A percentile compares a stretch with the other conserved stretches of the same genome.
These are phyloP conservation scores for Cavia porcellus DNA, from an alignment of 2,113 vertebrate species.

Conservation along the genomic window DNA sequence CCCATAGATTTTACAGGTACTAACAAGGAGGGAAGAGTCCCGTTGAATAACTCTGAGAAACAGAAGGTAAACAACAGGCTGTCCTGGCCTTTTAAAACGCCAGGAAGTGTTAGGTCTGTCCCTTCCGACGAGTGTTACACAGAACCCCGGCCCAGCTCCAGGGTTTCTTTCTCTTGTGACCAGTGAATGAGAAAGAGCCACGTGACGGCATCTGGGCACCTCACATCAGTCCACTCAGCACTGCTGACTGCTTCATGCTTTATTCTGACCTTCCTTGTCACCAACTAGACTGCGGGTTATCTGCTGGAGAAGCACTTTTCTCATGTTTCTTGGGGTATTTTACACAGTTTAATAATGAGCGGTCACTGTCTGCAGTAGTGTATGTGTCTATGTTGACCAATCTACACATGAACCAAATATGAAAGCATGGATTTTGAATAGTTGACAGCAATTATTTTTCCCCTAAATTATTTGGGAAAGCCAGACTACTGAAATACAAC, in stretches of 20 bases:
- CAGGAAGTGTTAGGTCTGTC: constrained; percentile 2
- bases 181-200: not conserved
- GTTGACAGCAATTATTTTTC: not conserved
- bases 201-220: not conserved
- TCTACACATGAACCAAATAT: not conserved
- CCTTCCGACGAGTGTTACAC: not conserved
- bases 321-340: not conserved
- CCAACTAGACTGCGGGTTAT: not conserved
- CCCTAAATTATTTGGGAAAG: constrained; percentile 18
- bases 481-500: constrained; percentile 14
- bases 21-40: not conserved
- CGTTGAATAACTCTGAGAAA: constrained; percentile 31
- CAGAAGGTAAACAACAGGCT: not conserved
- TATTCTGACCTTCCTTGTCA: not conserved
- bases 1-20: not conserved
- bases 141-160: not conserved
- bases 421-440: not conserved
- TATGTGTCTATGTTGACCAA: not conserved
- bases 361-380: not conserved
- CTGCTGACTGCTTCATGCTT: not conserved
- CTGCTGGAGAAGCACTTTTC: not conserved
- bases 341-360: not conserved
- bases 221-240: not conserved
- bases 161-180: constrained; percentile 40
- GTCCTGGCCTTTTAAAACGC: constrained; percentile 1